Evolutionary conservation across 2,797 vertebrate species (phyloP).

Genomic region (Sebastes dallii): DNA sequence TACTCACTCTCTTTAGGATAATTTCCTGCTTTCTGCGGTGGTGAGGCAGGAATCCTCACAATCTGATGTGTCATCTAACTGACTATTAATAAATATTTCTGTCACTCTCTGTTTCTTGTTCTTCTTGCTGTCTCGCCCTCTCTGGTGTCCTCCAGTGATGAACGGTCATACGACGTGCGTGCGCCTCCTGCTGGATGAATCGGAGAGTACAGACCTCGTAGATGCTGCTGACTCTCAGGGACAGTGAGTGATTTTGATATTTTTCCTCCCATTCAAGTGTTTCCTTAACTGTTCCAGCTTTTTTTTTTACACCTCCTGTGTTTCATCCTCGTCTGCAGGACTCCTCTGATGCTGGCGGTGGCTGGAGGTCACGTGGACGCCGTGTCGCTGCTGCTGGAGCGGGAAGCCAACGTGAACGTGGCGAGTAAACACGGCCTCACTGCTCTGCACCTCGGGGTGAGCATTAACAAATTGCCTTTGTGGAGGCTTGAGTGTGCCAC

Average conservation of each 20-base stretch:
- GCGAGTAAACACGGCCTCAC: slow-evolving; percentile 90
- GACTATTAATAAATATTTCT: background rate
- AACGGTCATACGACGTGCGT: slow-evolving; percentile 95
- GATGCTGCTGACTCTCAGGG: slow-evolving; percentile 92
- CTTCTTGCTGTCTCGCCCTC: background rate
- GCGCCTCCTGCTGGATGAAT: slow-evolving; percentile 91
- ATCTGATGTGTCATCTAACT: background rate
- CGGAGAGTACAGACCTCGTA: slow-evolving; percentile 86
- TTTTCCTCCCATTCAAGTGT: background rate
- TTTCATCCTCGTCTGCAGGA: slow-evolving; percentile 76
- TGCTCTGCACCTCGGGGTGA: slow-evolving; percentile 94
- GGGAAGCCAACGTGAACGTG: slow-evolving; percentile 90
- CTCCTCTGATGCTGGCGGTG: slow-evolving; percentile 96
- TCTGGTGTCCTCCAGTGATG: slow-evolving; percentile 82
- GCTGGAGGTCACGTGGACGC: slow-evolving; percentile 93
- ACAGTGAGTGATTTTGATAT: slow-evolving; percentile 87
- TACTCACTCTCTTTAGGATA: background rate
- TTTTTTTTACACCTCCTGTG: background rate
- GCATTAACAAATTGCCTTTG: background rate
- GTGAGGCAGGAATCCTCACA: background rate
- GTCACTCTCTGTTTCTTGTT: background rate
- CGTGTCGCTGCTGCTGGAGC: slow-evolving; percentile 94
- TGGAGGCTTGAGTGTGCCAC: background rate
- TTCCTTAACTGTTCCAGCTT: background rate
- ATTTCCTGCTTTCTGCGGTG: background rate